phyloP scores from a whole-genome alignment of 1,140 invertebrate species.

The Cotesia typhae region DNA sequence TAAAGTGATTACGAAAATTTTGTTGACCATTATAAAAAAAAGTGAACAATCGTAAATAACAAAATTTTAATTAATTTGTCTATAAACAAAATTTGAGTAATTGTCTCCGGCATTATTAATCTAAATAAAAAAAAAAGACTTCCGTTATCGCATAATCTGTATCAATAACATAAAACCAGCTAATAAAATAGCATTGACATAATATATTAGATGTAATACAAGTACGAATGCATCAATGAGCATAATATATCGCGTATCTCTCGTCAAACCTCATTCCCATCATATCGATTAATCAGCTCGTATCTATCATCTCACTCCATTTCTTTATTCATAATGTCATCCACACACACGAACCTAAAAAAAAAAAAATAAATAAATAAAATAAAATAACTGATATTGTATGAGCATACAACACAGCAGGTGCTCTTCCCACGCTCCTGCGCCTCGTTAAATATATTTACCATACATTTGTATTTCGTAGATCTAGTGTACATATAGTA shows the following conservation, averaged over 20 bases:
- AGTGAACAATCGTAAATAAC: no score
- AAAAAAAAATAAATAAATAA: neutral
- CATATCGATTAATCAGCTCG: slow-evolving; percentile 1
- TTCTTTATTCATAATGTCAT: neutral
- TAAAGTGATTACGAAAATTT: no score
- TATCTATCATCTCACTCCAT: slow-evolving; percentile 8
- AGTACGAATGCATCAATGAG: slow-evolving; percentile 20
- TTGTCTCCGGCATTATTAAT: no score
- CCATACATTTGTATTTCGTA: neutral
- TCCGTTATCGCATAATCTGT: no score
- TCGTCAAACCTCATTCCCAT: slow-evolving; percentile 26
- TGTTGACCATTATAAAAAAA: no score
- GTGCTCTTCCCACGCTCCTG: slow-evolving; percentile 26
- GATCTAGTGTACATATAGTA: neutral
- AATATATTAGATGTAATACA: slow-evolving; percentile 34
- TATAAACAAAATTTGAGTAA: no score
- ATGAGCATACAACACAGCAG: slow-evolving; percentile 12
- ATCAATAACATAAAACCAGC: no score
- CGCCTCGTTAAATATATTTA: slow-evolving; percentile 10
- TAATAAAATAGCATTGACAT: no score
- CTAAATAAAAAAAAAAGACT: no score
- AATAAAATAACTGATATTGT: neutral
- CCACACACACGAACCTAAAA: neutral
- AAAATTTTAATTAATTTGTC: no score
- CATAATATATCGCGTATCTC: slow-evolving; percentile 12